These are phyloP conservation scores for Cydia strobilella DNA, from an alignment of 1,140 invertebrate genomes.

Conservation along the genomic window DNA sequence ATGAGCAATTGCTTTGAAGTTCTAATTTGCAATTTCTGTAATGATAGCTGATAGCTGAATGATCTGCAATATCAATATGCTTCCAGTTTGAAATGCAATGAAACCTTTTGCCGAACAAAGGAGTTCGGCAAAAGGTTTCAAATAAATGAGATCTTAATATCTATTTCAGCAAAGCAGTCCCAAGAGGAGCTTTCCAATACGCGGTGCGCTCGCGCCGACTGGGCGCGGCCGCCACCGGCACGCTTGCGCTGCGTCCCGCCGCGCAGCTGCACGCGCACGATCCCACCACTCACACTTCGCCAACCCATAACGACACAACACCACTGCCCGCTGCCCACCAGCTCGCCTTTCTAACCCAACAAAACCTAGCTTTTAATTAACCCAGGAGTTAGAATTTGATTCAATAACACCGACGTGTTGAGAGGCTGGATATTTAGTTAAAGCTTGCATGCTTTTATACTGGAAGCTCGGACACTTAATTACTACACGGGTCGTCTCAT, in stretches of 20 bases:
- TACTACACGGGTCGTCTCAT: background rate
- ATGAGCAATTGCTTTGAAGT: too few species aligned
- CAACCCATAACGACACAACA: conserved; percentile 10
- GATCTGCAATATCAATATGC: too few species aligned
- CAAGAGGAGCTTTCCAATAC: conserved; percentile 8
- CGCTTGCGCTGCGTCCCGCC: conserved; percentile 45
- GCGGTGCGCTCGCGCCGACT: conserved; percentile 56
- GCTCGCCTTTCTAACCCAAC: background rate
- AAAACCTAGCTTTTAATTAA: conserved; percentile 12
- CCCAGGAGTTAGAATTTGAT: conserved; percentile 28
- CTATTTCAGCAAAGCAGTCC: background rate
- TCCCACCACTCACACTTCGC: conserved; percentile 3
- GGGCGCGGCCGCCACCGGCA: conserved; percentile 62
- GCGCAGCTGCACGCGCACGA: conserved; percentile 21
- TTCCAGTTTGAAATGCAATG: too few species aligned
- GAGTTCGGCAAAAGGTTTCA: too few species aligned
- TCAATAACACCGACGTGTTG: conserved; percentile 29
- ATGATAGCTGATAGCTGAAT: too few species aligned
- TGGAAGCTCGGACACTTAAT: background rate
- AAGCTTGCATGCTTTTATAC: conserved; percentile 16
- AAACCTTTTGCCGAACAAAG: too few species aligned
- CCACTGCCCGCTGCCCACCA: background rate
- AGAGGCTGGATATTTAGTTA: conserved; percentile 5
- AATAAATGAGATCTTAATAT: background rate
- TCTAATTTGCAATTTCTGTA: too few species aligned